These are phyloP conservation scores for Gonioctena quinquepunctata DNA, from an alignment of 1,140 invertebrate species.

Conservation along the genomic window DNA sequence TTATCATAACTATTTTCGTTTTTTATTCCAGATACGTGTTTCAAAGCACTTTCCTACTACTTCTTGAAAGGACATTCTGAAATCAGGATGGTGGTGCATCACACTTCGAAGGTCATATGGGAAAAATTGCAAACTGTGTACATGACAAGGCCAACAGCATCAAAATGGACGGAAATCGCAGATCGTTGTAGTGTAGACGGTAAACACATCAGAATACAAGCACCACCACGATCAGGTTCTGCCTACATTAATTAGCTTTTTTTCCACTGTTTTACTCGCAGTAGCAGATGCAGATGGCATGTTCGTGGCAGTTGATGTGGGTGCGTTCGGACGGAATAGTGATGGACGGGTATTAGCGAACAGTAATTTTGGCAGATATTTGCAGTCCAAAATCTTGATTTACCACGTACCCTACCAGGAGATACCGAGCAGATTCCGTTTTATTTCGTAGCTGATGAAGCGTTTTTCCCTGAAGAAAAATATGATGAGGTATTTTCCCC, in stretches of 20 bases:
- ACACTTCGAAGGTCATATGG: background rate
- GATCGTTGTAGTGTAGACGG: background rate
- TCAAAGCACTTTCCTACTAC: background rate
- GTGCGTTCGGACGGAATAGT: slow-evolving; percentile 11
- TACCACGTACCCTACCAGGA: background rate
- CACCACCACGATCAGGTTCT: background rate
- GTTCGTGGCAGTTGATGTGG: slow-evolving; percentile 21
- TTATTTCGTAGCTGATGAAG: background rate
- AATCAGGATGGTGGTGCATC: background rate
- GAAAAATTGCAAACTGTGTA: background rate
- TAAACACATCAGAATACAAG: background rate
- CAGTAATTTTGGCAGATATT: background rate
- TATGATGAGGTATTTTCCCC: background rate
- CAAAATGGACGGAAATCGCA: background rate
- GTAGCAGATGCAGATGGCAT: slow-evolving; percentile 19
- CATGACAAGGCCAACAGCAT: background rate
- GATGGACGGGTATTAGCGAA: slow-evolving; percentile 13
- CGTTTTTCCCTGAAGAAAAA: background rate
- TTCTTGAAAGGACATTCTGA: background rate
- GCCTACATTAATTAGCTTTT: background rate
- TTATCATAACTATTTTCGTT: no score
- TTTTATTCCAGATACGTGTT: background rate
- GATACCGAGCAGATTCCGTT: background rate
- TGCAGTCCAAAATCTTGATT: background rate
- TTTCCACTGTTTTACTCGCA: slow-evolving; percentile 4